Base-by-base conservation (phyloP, 1,140 invertebrate genomes). In the Zaprionus gabonicus region DNA sequence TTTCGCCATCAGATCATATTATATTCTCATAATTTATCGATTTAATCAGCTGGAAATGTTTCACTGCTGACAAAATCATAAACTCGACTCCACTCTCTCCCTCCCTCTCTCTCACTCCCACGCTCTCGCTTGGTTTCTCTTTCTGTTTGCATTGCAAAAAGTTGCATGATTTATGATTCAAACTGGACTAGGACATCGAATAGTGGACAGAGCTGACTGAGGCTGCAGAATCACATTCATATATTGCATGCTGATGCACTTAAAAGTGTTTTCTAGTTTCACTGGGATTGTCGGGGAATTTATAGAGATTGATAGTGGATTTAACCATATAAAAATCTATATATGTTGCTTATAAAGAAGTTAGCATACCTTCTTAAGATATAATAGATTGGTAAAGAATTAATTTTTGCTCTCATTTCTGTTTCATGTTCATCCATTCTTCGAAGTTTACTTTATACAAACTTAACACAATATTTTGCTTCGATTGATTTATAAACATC, bases 51-150 rank as follows among this genome's bases (percentile, higher is more conserved):
- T 90, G 78, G 85, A 90, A 88, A 88, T 88, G 85, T 82, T 85
- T 90, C 85, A 84, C 81, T 81, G 85, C 81, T 88, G 85, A 88
- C 84, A 88, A 88, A 88, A 88, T 88, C 84, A 90, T 88, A 88
- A 79, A 90, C 84, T 86, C 83, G 6, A 36, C 7, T 58, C 27
- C 20, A 20, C 31, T 59, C 41, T 51, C 7, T 44, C 46, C 34
- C 23, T 60, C 5, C n/a, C n/a, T 25, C 25, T 0, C 17, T 60
- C 23, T 62, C 34, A 10, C 46, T 12, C 46, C 15, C 46, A 12
- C 9, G 17, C 46, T 46, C 27, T 64, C 12, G 44, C 27, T 46
- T 23, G 56, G 9, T 59, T 46, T 57, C 60, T 75, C 38, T 66
- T 28, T 70, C 41, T 78, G 66, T 78, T 78, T 75, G 56, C 36